These are phyloP conservation scores for Apistogramma diplotaenia DNA, from an alignment of 2,113 vertebrate species.

Conservation along the genomic window DNA sequence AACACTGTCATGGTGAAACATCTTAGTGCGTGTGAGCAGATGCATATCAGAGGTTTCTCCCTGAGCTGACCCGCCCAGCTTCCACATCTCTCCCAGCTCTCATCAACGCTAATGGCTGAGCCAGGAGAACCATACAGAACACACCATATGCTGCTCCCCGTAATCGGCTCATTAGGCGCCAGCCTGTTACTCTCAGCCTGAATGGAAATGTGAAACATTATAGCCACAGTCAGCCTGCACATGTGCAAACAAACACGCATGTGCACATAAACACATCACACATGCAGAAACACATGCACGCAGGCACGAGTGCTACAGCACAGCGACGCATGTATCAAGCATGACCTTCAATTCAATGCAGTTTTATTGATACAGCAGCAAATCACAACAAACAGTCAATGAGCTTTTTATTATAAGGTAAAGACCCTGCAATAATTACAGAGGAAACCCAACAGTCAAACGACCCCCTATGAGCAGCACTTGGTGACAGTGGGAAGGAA, in stretches of 20 bases:
- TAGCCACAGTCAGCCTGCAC: constrained; percentile 49
- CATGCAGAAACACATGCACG: not conserved
- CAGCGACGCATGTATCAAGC: not conserved
- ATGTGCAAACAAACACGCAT: constrained; percentile 6
- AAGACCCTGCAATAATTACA: too few relatives aligned
- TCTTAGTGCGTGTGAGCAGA: constrained; percentile 18
- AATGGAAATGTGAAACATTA: constrained; percentile 50
- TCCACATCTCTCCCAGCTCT: constrained; percentile 28
- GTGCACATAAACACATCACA: not conserved
- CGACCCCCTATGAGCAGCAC: too few relatives aligned
- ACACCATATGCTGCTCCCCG: constrained; percentile 68
- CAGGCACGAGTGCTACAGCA: not conserved
- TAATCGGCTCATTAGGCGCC: constrained; percentile 68
- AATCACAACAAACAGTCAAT: too few relatives aligned
- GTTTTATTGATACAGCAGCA: too few relatives aligned
- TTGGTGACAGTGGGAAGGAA: too few relatives aligned
- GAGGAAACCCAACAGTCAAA: too few relatives aligned
- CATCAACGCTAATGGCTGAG: constrained; percentile 57
- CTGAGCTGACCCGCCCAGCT: constrained; percentile 18
- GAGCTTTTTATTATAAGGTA: too few relatives aligned
- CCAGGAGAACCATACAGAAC: constrained; percentile 58
- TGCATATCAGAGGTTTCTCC: constrained; percentile 14
- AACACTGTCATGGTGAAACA: not conserved
- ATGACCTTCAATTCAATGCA: not conserved
- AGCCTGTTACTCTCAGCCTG: constrained; percentile 54